Evolutionary conservation across 1,140 invertebrate species (phyloP).

Genomic region (Dendrolimus punctatus): DNA sequence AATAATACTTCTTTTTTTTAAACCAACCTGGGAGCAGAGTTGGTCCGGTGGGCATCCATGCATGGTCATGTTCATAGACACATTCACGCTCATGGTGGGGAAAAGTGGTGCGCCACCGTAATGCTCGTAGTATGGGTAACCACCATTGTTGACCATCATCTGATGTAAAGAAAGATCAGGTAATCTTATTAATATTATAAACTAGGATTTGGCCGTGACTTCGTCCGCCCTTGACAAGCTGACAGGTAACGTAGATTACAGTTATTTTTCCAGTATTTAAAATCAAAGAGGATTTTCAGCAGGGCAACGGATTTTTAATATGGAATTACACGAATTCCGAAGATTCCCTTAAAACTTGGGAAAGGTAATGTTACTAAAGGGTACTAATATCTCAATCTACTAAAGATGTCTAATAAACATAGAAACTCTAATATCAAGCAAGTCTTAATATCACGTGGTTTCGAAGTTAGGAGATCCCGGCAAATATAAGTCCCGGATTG

Average conservation of each 20-base stretch:
- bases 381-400: too few relatives aligned
- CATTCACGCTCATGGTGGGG: slow-evolving; percentile 95
- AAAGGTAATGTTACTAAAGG: too few relatives aligned
- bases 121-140: slow-evolving; percentile 70
- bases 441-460: too few relatives aligned
- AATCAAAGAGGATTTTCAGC: too few relatives aligned
- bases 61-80: slow-evolving; percentile 98
- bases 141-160: slow-evolving; percentile 64
- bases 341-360: too few relatives aligned
- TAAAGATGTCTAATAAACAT: too few relatives aligned
- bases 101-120: slow-evolving; percentile 77
- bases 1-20: slow-evolving; percentile 1
- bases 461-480: too few relatives aligned
- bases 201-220: not conserved
- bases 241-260: slow-evolving; percentile 1
- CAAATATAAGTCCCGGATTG: too few relatives aligned
- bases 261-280: not conserved
- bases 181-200: not conserved
- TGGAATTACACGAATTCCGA: too few relatives aligned
- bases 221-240: not conserved
- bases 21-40: slow-evolving; percentile 75
- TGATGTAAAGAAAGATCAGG: slow-evolving; percentile 7
- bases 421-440: too few relatives aligned
- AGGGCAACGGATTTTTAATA: too few relatives aligned
- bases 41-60: slow-evolving; percentile 81